Base-by-base conservation (phyloP, 2,888 invertebrate species). In the Syrphus vitripennis region DNA sequence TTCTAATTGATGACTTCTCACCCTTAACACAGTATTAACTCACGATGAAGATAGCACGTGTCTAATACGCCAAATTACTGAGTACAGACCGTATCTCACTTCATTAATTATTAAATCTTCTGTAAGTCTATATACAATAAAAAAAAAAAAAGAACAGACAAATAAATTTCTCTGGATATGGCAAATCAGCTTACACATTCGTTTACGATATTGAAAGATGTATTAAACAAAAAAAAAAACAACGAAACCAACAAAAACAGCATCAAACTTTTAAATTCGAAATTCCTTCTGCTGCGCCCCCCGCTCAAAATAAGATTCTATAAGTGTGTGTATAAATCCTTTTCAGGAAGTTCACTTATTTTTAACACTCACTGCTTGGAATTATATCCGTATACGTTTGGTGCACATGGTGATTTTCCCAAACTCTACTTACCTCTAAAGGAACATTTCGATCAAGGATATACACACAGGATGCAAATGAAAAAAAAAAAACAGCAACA, bases 341-440 rank as follows among this genome's bases (percentile, higher is more conserved):
- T 81, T 72, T 12, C 63, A 75, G 63, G 40, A 75, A 83, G 45
- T 72, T 78, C 12, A 16, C 24, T 42, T 70, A 48, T 77, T 65
- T 37, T 72, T 55, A 65, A 31, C 29, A 55, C 29, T 55, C 69
- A 57, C 7, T 48, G 61, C 57, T 61, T n/a, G 37, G 70, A 29
- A 61, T 77, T 76, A 76, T 57, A 71, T 59, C 26, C 48, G 61
- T 37, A 34, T 61, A 72, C 61, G 65, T 40, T 65, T 50, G 29
- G 63, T 89, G 88, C 92, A 92, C 91, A 92, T 92, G 92, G 86
- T 91, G 90, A 89, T 91, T 90, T 92, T 92, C 92, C 92, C 92
- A 92, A 92, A 92, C 92, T 92, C 91, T 92, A 92, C 92, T 92
- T 92, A 91, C 90, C 84, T 84, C 81, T 67, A 53, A 71, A 29